Percentiles rank a stretch among this genome's conserved stretches.
These are phyloP conservation scores for Triops cancriformis DNA, from an alignment of 1,140 invertebrate genomes.

Conservation along the genomic window DNA sequence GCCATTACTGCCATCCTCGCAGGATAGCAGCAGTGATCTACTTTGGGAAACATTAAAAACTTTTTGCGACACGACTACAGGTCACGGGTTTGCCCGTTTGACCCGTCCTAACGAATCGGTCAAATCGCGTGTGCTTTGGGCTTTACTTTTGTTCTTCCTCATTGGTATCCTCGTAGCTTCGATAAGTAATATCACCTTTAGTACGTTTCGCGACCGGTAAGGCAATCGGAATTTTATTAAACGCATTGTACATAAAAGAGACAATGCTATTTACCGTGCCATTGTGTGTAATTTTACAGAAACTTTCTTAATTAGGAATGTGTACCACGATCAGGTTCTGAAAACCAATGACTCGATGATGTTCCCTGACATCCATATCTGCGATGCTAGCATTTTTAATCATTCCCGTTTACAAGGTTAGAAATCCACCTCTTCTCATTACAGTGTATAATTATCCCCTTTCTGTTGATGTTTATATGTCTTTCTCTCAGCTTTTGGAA, in stretches of 20 bases:
- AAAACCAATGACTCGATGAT: slow-evolving; percentile 22
- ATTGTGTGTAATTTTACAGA: too few relatives aligned
- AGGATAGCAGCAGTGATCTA: neutral
- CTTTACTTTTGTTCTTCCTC: neutral
- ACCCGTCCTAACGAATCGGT: slow-evolving; percentile 14
- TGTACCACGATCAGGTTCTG: slow-evolving; percentile 17
- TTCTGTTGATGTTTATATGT: neutral
- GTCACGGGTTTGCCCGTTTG: slow-evolving; percentile 22
- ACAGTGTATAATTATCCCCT: neutral
- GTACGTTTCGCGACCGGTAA: neutral
- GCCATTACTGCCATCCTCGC: neutral
- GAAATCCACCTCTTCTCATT: neutral
- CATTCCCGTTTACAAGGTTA: slow-evolving; percentile 15
- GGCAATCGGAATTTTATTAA: neutral
- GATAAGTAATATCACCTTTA: slow-evolving; percentile 17
- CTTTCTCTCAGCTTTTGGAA: slow-evolving; percentile 9
- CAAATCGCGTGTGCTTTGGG: slow-evolving; percentile 12
- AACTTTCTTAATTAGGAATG: slow-evolving; percentile 15
- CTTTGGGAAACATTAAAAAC: neutral
- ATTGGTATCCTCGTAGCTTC: neutral
- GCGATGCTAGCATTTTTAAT: slow-evolving; percentile 21
- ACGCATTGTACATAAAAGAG: neutral
- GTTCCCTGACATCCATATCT: slow-evolving; percentile 22
- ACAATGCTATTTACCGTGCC: neutral
- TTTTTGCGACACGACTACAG: slow-evolving; percentile 19